Conservation (phyloP, 2,113 vertebrate genomes). For the Ptilorrhoa leucosticta region DNA sequence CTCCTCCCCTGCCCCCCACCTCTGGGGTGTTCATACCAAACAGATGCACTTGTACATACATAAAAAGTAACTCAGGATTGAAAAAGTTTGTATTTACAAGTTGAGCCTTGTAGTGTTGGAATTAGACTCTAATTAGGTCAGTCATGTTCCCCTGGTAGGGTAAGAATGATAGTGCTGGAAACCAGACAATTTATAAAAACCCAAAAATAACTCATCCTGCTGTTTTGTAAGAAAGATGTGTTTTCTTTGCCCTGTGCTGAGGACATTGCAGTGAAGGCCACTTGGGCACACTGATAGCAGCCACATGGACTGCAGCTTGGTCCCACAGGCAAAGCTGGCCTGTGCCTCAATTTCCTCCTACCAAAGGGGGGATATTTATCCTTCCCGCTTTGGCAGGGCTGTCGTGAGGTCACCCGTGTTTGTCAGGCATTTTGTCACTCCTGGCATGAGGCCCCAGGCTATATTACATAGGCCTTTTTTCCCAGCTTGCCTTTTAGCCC, state of each 20-base stretch:
- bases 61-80: background rate
- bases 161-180: slow-evolving; percentile 29
- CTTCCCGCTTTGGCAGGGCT: background rate
- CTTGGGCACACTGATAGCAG: background rate
- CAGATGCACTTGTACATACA: background rate
- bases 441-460: background rate
- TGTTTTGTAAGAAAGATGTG: background rate
- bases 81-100: background rate
- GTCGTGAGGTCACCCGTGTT: background rate
- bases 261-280: background rate
- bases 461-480: fast-evolving
- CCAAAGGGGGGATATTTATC: background rate
- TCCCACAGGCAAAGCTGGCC: background rate
- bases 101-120: background rate
- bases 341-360: background rate
- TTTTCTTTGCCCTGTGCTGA: background rate
- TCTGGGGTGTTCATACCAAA: background rate
- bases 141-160: slow-evolving; percentile 31
- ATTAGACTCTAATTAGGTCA: slow-evolving; percentile 54
- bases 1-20: background rate
- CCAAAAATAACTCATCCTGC: slow-evolving; percentile 35
- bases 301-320: background rate
- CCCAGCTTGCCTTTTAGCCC: background rate
- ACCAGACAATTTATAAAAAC: slow-evolving; percentile 26
- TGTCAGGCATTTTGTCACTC: background rate